These are phyloP conservation scores for Anagrus nilaparvatae DNA, from an alignment of 1,140 invertebrate species.

Conservation along the genomic window DNA sequence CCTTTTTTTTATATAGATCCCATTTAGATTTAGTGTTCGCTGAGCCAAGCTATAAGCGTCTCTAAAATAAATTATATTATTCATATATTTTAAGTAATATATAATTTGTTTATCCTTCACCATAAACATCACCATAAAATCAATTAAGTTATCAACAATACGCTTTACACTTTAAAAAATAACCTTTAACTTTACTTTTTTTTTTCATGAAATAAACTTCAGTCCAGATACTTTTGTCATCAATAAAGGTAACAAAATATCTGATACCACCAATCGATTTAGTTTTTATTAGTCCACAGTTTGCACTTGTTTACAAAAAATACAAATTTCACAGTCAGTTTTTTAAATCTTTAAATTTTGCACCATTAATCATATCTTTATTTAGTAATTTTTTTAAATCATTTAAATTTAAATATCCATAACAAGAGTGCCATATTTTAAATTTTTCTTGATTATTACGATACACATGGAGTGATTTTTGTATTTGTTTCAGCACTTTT, in stretches of 20 bases:
- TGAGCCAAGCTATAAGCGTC: no score
- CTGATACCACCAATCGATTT: conserved; percentile 13
- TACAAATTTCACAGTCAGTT: conserved; percentile 3
- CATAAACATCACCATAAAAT: no score
- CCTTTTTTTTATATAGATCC: no score
- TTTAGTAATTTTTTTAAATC: conserved; percentile 6
- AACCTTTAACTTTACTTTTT: conserved; percentile 9
- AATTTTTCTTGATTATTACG: no score
- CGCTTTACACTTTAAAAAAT: conserved; percentile 9
- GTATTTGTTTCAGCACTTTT: background rate
- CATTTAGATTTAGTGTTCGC: no score
- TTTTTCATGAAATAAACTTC: conserved; percentile 12
- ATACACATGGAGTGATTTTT: no score
- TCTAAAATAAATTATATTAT: no score
- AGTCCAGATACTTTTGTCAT: conserved; percentile 6
- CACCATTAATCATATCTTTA: conserved; percentile 5
- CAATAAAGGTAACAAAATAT: conserved; percentile 20
- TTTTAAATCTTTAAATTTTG: background rate
- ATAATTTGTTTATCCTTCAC: no score
- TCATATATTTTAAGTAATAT: no score
- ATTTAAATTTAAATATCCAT: conserved; percentile 8
- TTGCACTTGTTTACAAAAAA: background rate
- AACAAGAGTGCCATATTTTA: conserved; percentile 10
- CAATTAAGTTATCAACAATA: no score
- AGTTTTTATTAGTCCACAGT: conserved; percentile 20